Percentiles rank a stretch among this genome's conserved stretches.
Conservation (phyloP, 2,797 vertebrate species). For the Mustela erminea region DNA sequence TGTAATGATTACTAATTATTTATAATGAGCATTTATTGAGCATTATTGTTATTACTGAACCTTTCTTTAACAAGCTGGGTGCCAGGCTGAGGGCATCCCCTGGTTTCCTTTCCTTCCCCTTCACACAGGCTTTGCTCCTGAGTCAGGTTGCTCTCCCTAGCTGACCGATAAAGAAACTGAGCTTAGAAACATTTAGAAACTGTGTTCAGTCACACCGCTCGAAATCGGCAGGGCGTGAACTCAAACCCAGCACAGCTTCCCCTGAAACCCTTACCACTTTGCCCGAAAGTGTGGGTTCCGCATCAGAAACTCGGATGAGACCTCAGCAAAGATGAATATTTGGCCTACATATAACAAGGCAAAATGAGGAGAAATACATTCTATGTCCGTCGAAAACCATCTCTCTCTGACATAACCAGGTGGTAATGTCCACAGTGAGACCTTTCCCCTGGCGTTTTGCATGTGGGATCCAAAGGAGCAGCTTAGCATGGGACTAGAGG, state of each 20-base stretch:
- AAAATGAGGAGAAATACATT: neutral
- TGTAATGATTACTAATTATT: neutral
- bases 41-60: neutral
- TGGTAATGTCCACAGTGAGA: neutral
- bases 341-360: neutral
- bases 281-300: neutral
- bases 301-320: neutral
- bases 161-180: neutral
- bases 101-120: neutral
- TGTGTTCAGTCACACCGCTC: neutral
- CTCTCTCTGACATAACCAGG: neutral
- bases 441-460: neutral
- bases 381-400: neutral
- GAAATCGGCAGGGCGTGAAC: neutral
- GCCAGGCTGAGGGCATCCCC: neutral
- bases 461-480: neutral
- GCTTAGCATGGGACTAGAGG: neutral
- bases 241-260: neutral
- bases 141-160: neutral
- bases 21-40: neutral
- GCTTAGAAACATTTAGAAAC: neutral
- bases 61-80: neutral
- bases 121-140: neutral
- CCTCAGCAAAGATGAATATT: neutral
- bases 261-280: neutral